Conservation (phyloP, 92 coral and sea anemone genomes). For the Zoanthus sansibaricus region DNA sequence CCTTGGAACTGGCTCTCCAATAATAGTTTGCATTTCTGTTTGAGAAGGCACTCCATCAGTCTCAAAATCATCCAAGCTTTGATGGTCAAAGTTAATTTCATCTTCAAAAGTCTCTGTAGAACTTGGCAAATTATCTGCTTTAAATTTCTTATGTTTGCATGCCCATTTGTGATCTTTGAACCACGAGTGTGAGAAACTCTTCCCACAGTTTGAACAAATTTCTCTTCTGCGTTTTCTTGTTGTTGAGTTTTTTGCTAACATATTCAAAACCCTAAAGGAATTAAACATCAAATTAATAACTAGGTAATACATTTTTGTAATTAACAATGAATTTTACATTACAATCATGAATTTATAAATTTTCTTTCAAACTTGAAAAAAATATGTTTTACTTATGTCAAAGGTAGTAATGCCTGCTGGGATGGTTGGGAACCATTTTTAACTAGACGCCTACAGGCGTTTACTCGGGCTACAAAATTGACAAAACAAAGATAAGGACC, state of each 20-base stretch:
- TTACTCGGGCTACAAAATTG: too few relatives aligned
- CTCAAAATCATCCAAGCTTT: not conserved
- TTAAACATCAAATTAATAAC: not conserved
- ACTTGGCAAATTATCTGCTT: not conserved
- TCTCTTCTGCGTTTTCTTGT: not conserved
- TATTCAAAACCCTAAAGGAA: not conserved
- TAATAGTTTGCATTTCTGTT: not conserved
- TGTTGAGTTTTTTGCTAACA: not conserved
- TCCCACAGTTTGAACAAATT: too few relatives aligned
- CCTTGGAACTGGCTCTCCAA: not conserved
- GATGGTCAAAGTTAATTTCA: not conserved
- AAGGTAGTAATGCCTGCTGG: too few relatives aligned
- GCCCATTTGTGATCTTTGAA: constrained; percentile 6
- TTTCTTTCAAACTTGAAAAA: too few relatives aligned
- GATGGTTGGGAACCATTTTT: too few relatives aligned
- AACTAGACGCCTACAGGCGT: too few relatives aligned
- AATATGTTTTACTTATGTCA: too few relatives aligned
- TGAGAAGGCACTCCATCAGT: not conserved
- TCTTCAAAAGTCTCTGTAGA: not conserved
- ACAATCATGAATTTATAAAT: too few relatives aligned
- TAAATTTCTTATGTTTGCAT: constrained; percentile 10
- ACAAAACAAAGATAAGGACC: too few relatives aligned
- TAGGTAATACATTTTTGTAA: too few relatives aligned
- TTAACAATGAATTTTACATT: too few relatives aligned
- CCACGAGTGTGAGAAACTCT: too few relatives aligned